Evolutionary conservation across 2,888 invertebrate species (phyloP), one percentile per base, ranked within the genome.

Genomic region (Uloborus plumipes): DNA sequence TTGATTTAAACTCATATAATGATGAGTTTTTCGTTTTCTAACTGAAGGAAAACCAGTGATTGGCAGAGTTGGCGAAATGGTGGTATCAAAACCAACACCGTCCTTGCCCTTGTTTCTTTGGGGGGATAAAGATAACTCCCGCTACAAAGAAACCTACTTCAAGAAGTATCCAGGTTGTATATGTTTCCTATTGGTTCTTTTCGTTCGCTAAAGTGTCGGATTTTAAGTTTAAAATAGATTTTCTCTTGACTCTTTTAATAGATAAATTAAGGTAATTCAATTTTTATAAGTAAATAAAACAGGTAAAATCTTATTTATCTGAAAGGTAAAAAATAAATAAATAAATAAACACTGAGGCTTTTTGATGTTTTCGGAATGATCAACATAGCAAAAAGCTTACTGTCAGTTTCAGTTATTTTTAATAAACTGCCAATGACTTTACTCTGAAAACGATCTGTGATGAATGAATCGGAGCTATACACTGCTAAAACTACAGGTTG

Each of bases 81-180:
- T 92, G 9, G 91, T 91, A 85, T 87, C 89, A 16, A 89, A 89
- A 64, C 91, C 92, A 2, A 91, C 92, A 86, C 92, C 92, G 1
- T 90, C 90, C 61, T 91, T 91, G 91, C 92, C 92, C 4, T 89
- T 90, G 4, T 88, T 89, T 84, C 91, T 92, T 87, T 89, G 91
- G 89, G 90, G 90, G 85, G 90, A 90, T 82, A 74, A 87, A 13
- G 88, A 90, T 76, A 89, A 89, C 15, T 69, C 85, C 15, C 89
- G 89, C 76, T 91, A 47, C 18, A 59, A 61, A 22, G 47, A 59
- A 22, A 61, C 50, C 7, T 72, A 72, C 26, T 72, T 72, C 50
- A 18, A 22, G 3, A 61, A 49, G 16, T 72, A 49, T 61, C 61
- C 71, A 61, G 71, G 71, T 72, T 47, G 14, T 16, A n/a, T 26